Evolutionary conservation across 1,140 invertebrate species (phyloP).

Genomic region (Vanessa atalanta): DNA sequence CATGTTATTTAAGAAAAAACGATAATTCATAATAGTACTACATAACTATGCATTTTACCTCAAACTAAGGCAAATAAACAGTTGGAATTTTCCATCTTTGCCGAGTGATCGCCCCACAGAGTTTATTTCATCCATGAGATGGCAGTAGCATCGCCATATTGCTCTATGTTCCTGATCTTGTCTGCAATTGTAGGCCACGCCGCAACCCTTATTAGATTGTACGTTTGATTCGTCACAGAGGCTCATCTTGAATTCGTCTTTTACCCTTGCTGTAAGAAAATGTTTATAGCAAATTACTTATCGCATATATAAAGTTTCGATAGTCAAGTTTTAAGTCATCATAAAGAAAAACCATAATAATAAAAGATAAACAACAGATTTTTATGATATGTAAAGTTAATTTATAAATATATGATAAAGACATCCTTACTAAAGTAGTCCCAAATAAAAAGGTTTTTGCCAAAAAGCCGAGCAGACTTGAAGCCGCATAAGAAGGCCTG

Average conservation of each 20-base stretch:
- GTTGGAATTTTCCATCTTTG: constrained; percentile 99
- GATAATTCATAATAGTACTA: no score
- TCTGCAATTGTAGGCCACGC: constrained; percentile 89
- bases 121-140: constrained; percentile 92
- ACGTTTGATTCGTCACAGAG: constrained; percentile 83
- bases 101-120: constrained; percentile 92
- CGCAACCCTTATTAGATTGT: constrained; percentile 84
- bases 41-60: constrained; percentile 80
- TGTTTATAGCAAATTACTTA: not conserved
- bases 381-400: not conserved
- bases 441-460: constrained; percentile 97
- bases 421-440: constrained; percentile 93
- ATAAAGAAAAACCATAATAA: constrained; percentile 1
- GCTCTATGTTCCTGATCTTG: constrained; percentile 87
- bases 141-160: constrained; percentile 88
- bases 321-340: no score
- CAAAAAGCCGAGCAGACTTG: constrained; percentile 94
- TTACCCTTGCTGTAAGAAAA: constrained; percentile 87
- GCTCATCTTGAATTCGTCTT: constrained; percentile 91
- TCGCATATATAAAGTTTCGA: no score
- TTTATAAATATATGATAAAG: not conserved
- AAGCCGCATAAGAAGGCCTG: constrained; percentile 97
- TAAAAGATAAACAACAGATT: not conserved
- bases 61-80: constrained; percentile 95
- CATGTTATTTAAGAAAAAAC: no score